Evolutionary conservation across 2,888 invertebrate species (phyloP).

Genomic region (Dasypogon diadema): DNA sequence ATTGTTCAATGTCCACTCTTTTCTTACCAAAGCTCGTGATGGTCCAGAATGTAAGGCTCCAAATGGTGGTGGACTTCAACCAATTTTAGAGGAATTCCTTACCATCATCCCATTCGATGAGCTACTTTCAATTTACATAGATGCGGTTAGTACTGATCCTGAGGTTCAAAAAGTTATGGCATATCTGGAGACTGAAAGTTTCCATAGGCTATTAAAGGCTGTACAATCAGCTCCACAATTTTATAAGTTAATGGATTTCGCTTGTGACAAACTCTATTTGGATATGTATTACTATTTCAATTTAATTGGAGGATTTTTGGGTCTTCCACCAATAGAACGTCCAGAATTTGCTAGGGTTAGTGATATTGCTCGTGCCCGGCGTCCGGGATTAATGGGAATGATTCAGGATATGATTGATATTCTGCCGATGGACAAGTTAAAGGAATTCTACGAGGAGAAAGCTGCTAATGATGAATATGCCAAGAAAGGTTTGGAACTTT

Average conservation of each 20-base stretch:
- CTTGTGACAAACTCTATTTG: constrained; percentile 46
- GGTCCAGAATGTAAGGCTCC: constrained; percentile 54
- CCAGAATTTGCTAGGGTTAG: constrained; percentile 25
- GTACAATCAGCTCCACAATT: constrained; percentile 42
- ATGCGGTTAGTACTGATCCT: constrained; percentile 49
- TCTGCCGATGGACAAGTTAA: constrained; percentile 40
- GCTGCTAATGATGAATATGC: constrained; percentile 50
- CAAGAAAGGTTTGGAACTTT: constrained; percentile 45
- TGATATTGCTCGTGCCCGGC: neutral
- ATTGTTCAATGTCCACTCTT: neutral
- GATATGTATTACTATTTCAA: constrained; percentile 49
- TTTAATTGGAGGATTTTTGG: constrained; percentile 39
- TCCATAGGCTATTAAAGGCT: constrained; percentile 33
- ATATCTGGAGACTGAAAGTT: constrained; percentile 52
- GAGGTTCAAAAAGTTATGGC: constrained; percentile 53
- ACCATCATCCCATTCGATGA: constrained; percentile 50
- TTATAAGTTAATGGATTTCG: constrained; percentile 37
- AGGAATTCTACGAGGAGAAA: constrained; percentile 45
- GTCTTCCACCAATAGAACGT: constrained; percentile 43
- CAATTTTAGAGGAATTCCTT: constrained; percentile 48
- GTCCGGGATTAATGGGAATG: constrained; percentile 49
- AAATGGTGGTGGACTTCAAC: constrained; percentile 53
- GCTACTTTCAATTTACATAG: constrained; percentile 48
- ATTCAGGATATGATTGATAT: constrained; percentile 50
- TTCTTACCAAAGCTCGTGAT: constrained; percentile 23